phyloP scores from a whole-genome alignment of 2,113 vertebrate species.

The Cygnus atratus region DNA sequence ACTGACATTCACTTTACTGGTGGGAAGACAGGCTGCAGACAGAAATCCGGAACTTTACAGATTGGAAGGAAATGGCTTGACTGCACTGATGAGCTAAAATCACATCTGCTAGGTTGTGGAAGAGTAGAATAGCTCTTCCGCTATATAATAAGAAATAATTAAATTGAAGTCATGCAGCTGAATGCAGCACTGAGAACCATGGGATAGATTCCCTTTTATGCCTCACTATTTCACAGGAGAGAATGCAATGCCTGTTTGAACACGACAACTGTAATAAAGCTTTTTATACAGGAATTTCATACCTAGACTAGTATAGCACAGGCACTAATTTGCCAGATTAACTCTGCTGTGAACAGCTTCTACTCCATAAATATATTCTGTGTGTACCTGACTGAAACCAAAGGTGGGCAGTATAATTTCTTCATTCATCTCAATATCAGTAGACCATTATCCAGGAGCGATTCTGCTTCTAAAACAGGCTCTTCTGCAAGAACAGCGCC shows the following conservation, averaged over 20 bases:
- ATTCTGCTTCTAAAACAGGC: neutral
- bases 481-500: neutral
- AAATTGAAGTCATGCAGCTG: neutral
- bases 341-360: constrained; percentile 3
- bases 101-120: neutral
- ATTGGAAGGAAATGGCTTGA: neutral
- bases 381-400: neutral
- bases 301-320: neutral
- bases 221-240: neutral
- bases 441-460: neutral
- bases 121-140: neutral
- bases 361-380: neutral
- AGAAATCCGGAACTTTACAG: neutral
- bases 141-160: neutral
- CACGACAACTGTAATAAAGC: neutral
- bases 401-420: neutral
- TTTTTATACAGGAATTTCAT: neutral
- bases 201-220: neutral
- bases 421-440: neutral
- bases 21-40: neutral
- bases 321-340: neutral
- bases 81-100: neutral
- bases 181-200: neutral
- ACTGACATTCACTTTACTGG: neutral
- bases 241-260: neutral